Percentiles rank a stretch among this genome's conserved stretches.
phyloP scores from a whole-genome alignment of 1,140 invertebrate genomes.

The Papilio helenus region DNA sequence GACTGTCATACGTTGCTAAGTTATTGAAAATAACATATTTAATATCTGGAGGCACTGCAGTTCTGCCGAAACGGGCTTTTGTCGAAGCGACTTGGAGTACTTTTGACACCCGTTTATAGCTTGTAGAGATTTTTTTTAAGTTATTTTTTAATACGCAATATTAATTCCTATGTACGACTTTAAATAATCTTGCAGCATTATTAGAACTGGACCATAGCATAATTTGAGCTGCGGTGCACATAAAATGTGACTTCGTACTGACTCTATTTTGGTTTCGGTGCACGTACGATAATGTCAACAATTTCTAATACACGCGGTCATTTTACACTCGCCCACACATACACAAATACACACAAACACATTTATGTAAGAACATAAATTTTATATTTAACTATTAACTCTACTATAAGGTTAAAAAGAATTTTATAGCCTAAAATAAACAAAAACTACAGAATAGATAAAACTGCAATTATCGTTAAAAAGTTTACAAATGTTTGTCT shows the following conservation, averaged over 20 bases:
- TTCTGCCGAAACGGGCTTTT: too few relatives aligned
- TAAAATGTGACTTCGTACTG: conserved; percentile 26
- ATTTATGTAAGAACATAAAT: neutral
- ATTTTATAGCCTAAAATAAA: neutral
- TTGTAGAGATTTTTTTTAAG: too few relatives aligned
- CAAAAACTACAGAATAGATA: neutral
- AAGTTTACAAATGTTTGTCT: neutral
- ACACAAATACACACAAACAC: conserved; percentile 4
- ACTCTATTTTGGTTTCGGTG: conserved; percentile 39
- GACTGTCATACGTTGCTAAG: neutral
- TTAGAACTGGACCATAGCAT: conserved; percentile 15
- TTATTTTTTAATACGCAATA: neutral
- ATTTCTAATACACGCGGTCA: conserved; percentile 31
- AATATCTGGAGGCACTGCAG: too few relatives aligned
- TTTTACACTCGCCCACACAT: conserved; percentile 1
- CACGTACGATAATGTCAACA: conserved; percentile 39
- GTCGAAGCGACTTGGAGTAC: too few relatives aligned
- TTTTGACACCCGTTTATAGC: too few relatives aligned
- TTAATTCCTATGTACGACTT: neutral
- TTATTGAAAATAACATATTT: neutral
- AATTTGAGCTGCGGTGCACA: conserved; percentile 16
- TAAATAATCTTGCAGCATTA: neutral
- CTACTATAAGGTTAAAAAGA: neutral
- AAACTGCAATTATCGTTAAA: neutral
- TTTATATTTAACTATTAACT: neutral